A percentile compares a stretch with the other conserved stretches of the same genome.
phyloP scores from a whole-genome alignment of 2,888 invertebrate species.

The Campoletis raptor region DNA sequence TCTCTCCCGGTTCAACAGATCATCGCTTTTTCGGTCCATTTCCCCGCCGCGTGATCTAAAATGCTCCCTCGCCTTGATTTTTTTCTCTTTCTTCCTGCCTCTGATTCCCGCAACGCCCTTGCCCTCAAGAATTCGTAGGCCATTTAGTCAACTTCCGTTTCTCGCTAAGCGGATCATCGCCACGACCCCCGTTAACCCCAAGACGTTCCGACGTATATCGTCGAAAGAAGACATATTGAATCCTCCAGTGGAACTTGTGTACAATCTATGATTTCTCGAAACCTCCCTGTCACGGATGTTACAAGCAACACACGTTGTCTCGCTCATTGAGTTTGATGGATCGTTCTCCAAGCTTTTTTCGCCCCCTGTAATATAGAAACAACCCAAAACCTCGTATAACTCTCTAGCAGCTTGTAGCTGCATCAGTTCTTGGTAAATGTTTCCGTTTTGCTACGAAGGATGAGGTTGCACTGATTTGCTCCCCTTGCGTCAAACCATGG shows the following conservation, averaged over 20 bases:
- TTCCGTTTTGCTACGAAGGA: slow-evolving; percentile 39
- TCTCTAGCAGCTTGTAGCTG: slow-evolving; percentile 21
- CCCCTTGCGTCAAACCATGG: background rate
- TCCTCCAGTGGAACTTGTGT: background rate
- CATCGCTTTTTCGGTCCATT: background rate
- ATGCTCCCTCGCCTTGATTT: background rate
- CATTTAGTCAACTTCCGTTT: slow-evolving; percentile 41
- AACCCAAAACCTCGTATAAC: background rate
- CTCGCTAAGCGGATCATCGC: background rate
- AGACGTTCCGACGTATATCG: slow-evolving; percentile 36
- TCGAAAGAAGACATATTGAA: slow-evolving; percentile 31
- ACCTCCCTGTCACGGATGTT: slow-evolving; percentile 22
- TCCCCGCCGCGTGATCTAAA: background rate
- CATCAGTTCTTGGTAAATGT: slow-evolving; percentile 33
- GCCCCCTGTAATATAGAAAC: background rate
- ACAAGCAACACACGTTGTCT: slow-evolving; percentile 64
- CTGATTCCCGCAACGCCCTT: background rate
- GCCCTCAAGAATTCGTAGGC: background rate
- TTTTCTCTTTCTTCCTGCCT: background rate
- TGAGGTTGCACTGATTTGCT: background rate
- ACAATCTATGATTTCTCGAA: slow-evolving; percentile 2
- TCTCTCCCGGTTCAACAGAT: slow-evolving; percentile 16
- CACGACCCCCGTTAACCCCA: slow-evolving; percentile 63
- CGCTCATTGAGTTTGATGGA: slow-evolving; percentile 66
- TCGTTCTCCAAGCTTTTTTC: slow-evolving; percentile 39